Conservation (phyloP, 2,113 vertebrate species). For the Erythrolamprus reginae region DNA sequence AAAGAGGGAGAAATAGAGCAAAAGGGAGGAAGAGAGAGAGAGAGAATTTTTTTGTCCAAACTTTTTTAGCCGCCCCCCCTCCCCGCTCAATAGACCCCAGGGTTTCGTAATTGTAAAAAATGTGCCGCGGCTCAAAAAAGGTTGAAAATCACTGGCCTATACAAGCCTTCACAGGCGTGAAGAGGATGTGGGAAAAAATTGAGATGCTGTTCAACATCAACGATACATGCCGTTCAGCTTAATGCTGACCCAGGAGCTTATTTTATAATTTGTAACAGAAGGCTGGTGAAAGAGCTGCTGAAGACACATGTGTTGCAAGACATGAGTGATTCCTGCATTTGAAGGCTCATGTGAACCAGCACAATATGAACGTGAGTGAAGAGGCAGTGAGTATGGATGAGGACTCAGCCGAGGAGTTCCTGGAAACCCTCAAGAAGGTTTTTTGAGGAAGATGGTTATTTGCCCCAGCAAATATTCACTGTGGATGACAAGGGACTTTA, state of each 20-base stretch:
- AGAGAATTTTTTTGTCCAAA: no score
- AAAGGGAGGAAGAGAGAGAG: no score
- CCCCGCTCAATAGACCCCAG: no score
- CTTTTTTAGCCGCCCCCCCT: no score
- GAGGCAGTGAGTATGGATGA: not conserved
- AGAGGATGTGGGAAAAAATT: not conserved
- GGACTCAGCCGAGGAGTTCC: not conserved
- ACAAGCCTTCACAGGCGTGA: no score
- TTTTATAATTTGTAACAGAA: not conserved
- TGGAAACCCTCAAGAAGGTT: not conserved
- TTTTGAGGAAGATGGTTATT: not conserved
- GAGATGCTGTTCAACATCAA: not conserved
- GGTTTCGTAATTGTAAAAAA: no score
- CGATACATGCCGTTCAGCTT: not conserved
- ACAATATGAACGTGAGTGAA: not conserved
- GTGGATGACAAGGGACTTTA: not conserved
- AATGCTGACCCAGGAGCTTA: not conserved
- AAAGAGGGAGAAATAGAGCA: no score
- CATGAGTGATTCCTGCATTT: not conserved
- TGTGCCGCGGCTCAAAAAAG: no score
- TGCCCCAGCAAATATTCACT: not conserved
- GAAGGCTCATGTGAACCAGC: not conserved
- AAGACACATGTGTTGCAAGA: not conserved
- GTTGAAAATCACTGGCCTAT: no score
- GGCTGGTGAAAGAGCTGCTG: not conserved